Evolutionary conservation across 2,113 vertebrate genomes (phyloP), one percentile per base, ranked within the genome.

Genomic region (Trematocara nigrifrons): DNA sequence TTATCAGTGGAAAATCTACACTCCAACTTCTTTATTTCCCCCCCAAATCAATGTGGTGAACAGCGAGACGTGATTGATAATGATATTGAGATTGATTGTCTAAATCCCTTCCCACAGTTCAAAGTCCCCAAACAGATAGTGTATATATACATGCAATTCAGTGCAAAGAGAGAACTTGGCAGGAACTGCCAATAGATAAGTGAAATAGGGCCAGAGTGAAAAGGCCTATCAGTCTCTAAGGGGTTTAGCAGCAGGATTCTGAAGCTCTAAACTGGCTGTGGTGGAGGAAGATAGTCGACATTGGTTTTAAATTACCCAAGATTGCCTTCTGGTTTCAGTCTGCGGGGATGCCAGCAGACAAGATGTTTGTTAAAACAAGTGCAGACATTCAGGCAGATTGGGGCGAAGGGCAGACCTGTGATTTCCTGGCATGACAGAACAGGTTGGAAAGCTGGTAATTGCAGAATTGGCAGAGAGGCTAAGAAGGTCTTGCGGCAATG

Each of bases 81-180:
- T 96, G 97, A 96, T 97, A 97, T 96, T 96, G 95, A 97, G 95
- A 97, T 97, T 97, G 97, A 97, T 97, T 95, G 95, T 93, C 96
- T 95, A 97, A 98, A 97, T 97, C 97, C 96, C 95, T 96, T 93
- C 93, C 90, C 85, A 92, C 96, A 97, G 94, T 97, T 97, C 94
- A 96, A 96, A 97, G 96, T 96, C 95, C 95, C 95, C 93, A 94
- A 96, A 94, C 94, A 96, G 94, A 95, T 95, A 95, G 92, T 95
- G 92, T 95, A 91, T 96, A 90, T 93, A 94, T 94, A 95, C 93
- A 96, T 95, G 95, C 94, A 96, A 97, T 97, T 92, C 93, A 93
- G 94, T 90, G 83, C 86, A 90, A 95, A 96, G 94, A 95, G 81
- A 84, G 91, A 88, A 95, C 90, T 95, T 94, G 96, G 94, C 91